These are phyloP conservation scores for Tympanoctomys barrerae DNA, from an alignment of 2,797 vertebrate species.

Conservation along the genomic window DNA sequence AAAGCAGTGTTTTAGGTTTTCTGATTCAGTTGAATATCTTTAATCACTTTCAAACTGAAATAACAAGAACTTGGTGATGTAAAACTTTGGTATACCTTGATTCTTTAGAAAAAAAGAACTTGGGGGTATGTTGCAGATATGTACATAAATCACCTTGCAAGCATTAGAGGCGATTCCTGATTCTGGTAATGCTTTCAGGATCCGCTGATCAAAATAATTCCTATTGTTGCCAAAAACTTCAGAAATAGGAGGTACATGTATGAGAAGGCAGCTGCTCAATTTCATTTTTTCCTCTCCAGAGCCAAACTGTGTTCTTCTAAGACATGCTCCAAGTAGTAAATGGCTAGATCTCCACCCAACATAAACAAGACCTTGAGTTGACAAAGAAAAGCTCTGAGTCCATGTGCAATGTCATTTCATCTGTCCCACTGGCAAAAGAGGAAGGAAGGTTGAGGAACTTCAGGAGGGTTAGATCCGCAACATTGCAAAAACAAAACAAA, in stretches of 20 bases:
- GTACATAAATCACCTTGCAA: conserved; percentile 83
- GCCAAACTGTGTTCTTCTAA: conserved; percentile 69
- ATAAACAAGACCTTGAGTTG: not conserved
- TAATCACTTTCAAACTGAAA: conserved; percentile 89
- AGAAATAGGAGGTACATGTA: conserved; percentile 60
- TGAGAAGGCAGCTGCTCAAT: conserved; percentile 75
- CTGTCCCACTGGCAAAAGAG: not conserved
- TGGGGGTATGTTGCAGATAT: conserved; percentile 82
- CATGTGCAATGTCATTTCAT: not conserved
- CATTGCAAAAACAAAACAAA: not conserved
- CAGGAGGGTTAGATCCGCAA: not conserved
- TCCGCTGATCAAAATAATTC: conserved; percentile 78
- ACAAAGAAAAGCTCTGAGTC: not conserved
- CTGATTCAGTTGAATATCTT: conserved; percentile 88
- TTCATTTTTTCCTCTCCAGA: conserved; percentile 73
- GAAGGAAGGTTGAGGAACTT: not conserved
- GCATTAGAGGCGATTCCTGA: conserved; percentile 80
- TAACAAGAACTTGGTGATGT: conserved; percentile 87
- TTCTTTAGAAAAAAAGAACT: conserved; percentile 85
- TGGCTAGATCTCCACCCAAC: conserved; percentile 62
- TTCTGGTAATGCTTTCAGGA: conserved; percentile 78
- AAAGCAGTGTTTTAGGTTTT: conserved; percentile 84
- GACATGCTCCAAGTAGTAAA: conserved; percentile 63
- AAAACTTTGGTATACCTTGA: conserved; percentile 85
- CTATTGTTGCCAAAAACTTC: conserved; percentile 77